Base-by-base conservation (phyloP, 2,888 invertebrate species). In the Chrysotoxum bicinctum region DNA sequence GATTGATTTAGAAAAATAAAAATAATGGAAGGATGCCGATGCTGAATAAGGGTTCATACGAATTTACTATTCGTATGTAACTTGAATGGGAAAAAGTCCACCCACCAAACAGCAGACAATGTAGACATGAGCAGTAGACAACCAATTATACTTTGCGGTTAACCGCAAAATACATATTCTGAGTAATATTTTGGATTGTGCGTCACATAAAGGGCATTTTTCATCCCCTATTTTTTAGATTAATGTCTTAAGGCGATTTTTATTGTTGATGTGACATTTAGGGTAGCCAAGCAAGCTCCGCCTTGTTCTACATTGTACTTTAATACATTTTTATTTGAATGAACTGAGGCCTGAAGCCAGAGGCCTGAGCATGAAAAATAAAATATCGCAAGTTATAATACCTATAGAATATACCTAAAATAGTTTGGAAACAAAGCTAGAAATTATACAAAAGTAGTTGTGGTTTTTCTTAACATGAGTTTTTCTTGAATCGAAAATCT, bases 241-340 rank as follows among this genome's bases (percentile, higher is more conserved):
- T 81, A 48, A 66, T 82, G 56, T 83, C 79, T 87, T 80, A 50
- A 76, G 74, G 62, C 40, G 79, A 83, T 87, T 80, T 80, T 66
- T 64, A 68, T 68, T 62, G 54, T 64, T 60, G 66, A 16, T 58
- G 73, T 74, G 64, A 50, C 69, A 62, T 70, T 79, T 56, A 81
- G 86, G 81, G 80, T 84, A 92, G 94, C 94, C 94, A 89, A 93
- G 93, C 93, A 14, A 45, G 45, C 64, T 94, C 94, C 94, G 94
- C 93, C 90, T 89, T 90, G 0, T 14, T 40, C 3, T 9, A 16
- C 7, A 16, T 43, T 16, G 16, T 0, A n/a, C 10, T 3, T 37
- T 37, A 37, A 14, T 14, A 4, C 3, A 14, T 26, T 26, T 26
- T 3, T 26, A 26, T 26, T 26, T 26, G 4, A 4, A 26, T 6